These are phyloP conservation scores for Potamarius usumacintae DNA, from an alignment of 2,113 vertebrate genomes.

Conservation along the genomic window DNA sequence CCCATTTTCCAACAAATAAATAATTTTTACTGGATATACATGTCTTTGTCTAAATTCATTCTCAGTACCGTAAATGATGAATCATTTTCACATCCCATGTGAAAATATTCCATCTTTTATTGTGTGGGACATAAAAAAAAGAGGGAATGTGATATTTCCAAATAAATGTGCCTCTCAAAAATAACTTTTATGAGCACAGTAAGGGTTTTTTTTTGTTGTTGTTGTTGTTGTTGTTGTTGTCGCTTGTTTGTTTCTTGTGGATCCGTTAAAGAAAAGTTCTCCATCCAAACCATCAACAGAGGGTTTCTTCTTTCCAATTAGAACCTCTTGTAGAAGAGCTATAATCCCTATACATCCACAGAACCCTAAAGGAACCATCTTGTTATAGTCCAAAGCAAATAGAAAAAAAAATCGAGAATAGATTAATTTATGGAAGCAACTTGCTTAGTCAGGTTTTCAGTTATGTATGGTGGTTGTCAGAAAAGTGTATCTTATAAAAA, in stretches of 20 bases:
- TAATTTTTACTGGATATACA: not conserved
- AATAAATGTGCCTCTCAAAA: not conserved
- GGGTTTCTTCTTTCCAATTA: not conserved
- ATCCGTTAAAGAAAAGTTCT: not conserved
- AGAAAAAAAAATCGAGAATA: not conserved
- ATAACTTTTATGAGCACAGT: not conserved
- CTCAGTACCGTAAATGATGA: not conserved
- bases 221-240: too few species aligned
- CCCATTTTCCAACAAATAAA: not conserved
- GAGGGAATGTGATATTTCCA: not conserved
- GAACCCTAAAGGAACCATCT: not conserved
- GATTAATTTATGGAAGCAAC: not conserved
- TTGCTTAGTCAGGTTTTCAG: not conserved
- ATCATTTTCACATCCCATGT: too few species aligned
- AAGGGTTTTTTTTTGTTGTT: not conserved
- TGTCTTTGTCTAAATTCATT: not conserved
- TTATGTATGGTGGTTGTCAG: not conserved
- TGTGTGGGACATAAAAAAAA: not conserved
- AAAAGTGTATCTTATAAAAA: not conserved
- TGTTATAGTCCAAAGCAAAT: conserved; percentile 6
- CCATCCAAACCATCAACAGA: not conserved
- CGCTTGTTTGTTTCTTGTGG: not conserved
- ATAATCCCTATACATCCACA: not conserved
- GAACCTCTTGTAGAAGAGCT: not conserved
- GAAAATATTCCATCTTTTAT: not conserved